Evolutionary conservation across 2,113 vertebrate genomes (phyloP).

Genomic region (Vulpes vulpes): DNA sequence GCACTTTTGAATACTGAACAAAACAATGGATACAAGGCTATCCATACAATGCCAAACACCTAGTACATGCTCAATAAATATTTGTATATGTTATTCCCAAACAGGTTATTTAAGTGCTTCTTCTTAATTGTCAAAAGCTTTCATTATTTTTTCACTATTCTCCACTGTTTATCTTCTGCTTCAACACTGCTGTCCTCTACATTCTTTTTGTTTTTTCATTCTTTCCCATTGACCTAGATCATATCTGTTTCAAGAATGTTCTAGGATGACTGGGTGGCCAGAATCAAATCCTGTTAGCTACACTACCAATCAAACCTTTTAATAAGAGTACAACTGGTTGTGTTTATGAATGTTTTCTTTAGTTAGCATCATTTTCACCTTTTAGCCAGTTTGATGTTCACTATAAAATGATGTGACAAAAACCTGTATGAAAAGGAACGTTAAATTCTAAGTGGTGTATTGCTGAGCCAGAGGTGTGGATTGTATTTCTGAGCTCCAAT

Average conservation of each 20-base stretch:
- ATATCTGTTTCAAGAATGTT: background rate
- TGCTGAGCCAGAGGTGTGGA: background rate
- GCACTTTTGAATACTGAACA: background rate
- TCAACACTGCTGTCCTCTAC: background rate
- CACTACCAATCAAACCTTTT: background rate
- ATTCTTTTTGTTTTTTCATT: background rate
- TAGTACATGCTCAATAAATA: background rate
- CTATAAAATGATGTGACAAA: conserved; percentile 49
- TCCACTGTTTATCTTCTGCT: background rate
- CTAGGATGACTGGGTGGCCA: background rate
- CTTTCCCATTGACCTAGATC: background rate
- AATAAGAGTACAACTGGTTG: background rate
- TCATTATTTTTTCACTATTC: background rate
- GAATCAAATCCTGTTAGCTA: background rate
- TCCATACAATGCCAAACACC: background rate
- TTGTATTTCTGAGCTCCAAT: conserved; percentile 59
- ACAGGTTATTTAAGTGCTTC: background rate
- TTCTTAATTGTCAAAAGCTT: background rate
- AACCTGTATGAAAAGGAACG: conserved; percentile 43
- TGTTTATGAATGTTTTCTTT: conserved; percentile 24
- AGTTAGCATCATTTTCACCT: conserved; percentile 22
- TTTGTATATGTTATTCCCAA: background rate
- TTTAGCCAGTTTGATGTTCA: background rate
- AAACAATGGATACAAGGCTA: background rate
- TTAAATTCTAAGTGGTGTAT: background rate